A percentile compares a stretch with the other conserved stretches of the same genome.
These are phyloP conservation scores for Isurus oxyrinchus DNA, from an alignment of 2,113 vertebrate species.

Conservation along the genomic window DNA sequence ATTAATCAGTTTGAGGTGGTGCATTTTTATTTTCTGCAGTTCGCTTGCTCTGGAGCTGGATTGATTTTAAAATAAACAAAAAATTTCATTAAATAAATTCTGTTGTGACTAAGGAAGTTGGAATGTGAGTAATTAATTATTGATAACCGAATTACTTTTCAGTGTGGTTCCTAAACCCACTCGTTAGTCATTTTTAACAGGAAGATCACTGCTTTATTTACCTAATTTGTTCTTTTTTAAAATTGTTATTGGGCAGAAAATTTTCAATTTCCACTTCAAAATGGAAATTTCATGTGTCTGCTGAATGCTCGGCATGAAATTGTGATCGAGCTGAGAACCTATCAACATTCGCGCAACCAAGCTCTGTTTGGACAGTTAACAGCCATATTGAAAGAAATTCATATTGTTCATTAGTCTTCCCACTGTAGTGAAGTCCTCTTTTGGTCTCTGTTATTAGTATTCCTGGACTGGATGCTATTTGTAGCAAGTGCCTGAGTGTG, in stretches of 20 bases:
- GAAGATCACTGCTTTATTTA: background rate
- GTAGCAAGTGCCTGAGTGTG: background rate
- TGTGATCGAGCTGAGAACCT: background rate
- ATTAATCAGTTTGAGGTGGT: background rate
- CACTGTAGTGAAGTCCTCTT: background rate
- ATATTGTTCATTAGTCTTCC: background rate
- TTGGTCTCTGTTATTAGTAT: background rate
- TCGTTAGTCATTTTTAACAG: background rate
- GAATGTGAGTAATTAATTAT: background rate
- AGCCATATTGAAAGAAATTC: background rate
- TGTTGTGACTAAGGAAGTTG: background rate
- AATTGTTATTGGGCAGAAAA: background rate
- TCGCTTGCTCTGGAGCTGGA: background rate
- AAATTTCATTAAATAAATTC: slow-evolving; percentile 6
- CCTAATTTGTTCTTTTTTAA: background rate
- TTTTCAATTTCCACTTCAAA: background rate
- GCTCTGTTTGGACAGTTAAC: background rate
- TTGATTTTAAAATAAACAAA: background rate
- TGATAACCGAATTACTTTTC: background rate
- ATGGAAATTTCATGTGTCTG: background rate
- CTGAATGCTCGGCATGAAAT: background rate
- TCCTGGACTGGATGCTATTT: background rate
- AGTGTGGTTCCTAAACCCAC: background rate
- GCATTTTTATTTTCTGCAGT: background rate
- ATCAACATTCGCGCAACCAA: background rate